Percentiles rank a stretch among this genome's conserved stretches.
Evolutionary conservation across 1,140 invertebrate genomes (phyloP).

Genomic region (Planococcus citri): DNA sequence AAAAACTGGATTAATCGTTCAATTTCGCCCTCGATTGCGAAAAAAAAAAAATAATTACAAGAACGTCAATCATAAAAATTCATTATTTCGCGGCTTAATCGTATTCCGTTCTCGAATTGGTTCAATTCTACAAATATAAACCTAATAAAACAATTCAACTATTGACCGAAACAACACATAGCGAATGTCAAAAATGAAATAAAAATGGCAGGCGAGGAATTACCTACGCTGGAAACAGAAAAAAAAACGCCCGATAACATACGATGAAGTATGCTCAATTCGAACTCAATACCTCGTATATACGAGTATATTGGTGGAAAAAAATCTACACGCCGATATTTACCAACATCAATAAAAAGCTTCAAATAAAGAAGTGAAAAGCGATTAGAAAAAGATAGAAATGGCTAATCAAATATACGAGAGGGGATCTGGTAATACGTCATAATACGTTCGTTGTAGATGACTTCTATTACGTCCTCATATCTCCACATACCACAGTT

Average conservation of each 20-base stretch:
- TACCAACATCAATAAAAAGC: not conserved
- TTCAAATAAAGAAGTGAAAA: not conserved
- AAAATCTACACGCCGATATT: not conserved
- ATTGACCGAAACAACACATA: not conserved
- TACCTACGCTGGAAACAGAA: too few species aligned
- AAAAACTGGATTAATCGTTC: conserved; percentile 1
- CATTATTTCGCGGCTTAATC: not conserved
- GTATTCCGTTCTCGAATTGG: not conserved
- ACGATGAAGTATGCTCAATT: too few species aligned
- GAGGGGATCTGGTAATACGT: conserved; percentile 3
- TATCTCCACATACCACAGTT: conserved; percentile 15
- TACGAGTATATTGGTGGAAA: not conserved
- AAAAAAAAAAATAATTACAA: not conserved
- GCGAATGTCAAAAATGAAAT: not conserved
- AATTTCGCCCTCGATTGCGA: not conserved
- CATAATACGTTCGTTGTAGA: conserved; percentile 10
- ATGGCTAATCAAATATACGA: conserved; percentile 14
- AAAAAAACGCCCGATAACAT: not conserved
- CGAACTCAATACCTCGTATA: too few species aligned
- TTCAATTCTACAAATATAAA: not conserved
- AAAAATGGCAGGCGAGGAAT: too few species aligned
- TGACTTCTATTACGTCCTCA: conserved; percentile 13
- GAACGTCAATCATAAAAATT: not conserved
- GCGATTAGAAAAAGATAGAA: conserved; percentile 18
- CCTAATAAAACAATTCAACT: not conserved